Percentiles rank a stretch among this genome's conserved stretches.
Conservation (phyloP, 2,113 vertebrate species). For the Drymodes brunneopygia region DNA sequence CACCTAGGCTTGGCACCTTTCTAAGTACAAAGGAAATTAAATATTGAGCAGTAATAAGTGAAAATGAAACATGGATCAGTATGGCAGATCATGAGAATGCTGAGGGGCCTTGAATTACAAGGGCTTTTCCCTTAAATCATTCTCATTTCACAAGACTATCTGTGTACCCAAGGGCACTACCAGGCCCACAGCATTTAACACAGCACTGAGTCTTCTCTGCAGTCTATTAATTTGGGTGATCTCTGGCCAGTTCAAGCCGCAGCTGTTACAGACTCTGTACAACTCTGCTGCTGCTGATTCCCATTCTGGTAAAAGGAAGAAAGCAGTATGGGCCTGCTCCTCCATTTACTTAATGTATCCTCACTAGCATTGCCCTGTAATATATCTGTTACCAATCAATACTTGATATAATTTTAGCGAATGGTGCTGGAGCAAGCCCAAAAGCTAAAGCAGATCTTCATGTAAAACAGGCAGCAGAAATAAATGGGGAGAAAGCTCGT, state of each 20-base stretch:
- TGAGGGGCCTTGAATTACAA: not conserved
- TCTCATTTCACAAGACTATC: not conserved
- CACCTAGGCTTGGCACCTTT: not conserved
- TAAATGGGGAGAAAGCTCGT: not conserved
- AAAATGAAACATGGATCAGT: not conserved
- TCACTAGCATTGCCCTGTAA: not conserved
- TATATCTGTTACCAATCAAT: not conserved
- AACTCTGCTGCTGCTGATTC: not conserved
- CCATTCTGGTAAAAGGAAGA: not conserved
- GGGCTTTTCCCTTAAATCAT: not conserved
- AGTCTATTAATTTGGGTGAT: not conserved
- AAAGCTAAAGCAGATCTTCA: not conserved
- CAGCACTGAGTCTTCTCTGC: rapidly evolving
- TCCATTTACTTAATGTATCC: not conserved
- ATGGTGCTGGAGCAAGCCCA: not conserved
- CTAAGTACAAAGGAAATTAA: not conserved
- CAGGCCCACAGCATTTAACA: not conserved
- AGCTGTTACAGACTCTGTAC: not conserved
- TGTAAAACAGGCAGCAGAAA: not conserved
- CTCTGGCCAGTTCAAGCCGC: not conserved
- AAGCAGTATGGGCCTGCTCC: not conserved
- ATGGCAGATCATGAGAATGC: not conserved
- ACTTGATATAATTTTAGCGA: not conserved
- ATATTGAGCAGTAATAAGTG: not conserved
- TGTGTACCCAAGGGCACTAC: not conserved